Conservation (phyloP, 2,888 invertebrate species). For the Agrotis exclamationis region DNA sequence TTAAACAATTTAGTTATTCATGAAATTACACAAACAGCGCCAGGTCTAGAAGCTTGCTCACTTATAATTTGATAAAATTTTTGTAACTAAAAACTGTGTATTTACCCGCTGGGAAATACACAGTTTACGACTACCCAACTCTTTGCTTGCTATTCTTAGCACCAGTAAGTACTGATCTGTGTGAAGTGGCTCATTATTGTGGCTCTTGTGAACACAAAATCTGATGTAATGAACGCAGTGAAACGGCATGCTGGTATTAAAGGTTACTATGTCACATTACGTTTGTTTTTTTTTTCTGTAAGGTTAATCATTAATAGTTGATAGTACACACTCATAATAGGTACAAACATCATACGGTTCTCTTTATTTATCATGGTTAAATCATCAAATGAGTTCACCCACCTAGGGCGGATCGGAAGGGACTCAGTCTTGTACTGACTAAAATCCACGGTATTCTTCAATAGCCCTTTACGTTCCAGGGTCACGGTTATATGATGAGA, state of each 20-base stretch:
- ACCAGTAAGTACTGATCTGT: conserved; percentile 37
- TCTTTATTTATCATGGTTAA: too few species aligned
- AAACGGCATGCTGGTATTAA: conserved; percentile 20
- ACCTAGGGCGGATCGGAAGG: too few species aligned
- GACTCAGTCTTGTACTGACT: too few species aligned
- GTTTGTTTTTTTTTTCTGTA: too few species aligned
- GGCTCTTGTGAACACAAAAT: conserved; percentile 48
- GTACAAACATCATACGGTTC: too few species aligned
- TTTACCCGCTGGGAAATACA: conserved; percentile 26
- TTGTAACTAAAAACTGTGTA: conserved; percentile 13
- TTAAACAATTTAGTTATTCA: conserved; percentile 1
- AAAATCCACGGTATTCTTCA: too few species aligned
- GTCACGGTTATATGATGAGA: too few species aligned
- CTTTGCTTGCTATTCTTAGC: conserved; percentile 10
- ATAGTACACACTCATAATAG: too few species aligned
- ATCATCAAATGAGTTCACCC: too few species aligned
- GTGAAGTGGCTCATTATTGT: conserved; percentile 59
- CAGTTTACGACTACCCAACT: conserved; percentile 12
- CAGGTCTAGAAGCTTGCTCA: neutral
- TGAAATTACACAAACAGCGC: neutral
- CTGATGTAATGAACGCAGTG: conserved; percentile 53
- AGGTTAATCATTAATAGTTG: too few species aligned
- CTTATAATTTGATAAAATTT: conserved; percentile 17
- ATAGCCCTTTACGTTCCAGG: too few species aligned
- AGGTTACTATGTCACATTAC: neutral